phyloP scores from a whole-genome alignment of 2,888 invertebrate genomes.

The Drosophila stalkeri region DNA sequence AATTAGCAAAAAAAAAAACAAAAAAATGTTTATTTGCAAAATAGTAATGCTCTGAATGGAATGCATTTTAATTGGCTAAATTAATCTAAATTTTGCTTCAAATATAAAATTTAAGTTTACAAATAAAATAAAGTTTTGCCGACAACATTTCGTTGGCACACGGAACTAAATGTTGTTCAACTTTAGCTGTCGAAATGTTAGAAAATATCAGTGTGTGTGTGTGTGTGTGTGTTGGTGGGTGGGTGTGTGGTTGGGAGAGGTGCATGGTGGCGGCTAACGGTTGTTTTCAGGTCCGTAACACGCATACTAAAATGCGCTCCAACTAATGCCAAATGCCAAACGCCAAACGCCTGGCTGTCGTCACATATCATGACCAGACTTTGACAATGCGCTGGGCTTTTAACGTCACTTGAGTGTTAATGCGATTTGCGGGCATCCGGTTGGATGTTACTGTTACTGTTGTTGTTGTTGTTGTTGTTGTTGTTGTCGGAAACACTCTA shows the following conservation, averaged over 20 bases:
- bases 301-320: conserved; percentile 47
- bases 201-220: neutral
- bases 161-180: conserved; percentile 17
- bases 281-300: conserved; percentile 24
- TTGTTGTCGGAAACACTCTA: conserved; percentile 13
- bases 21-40: neutral
- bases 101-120: neutral
- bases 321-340: conserved; percentile 30
- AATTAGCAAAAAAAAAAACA: conserved; percentile 9
- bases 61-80: conserved; percentile 11
- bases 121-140: conserved; percentile 1
- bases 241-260: neutral
- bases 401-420: conserved; percentile 49
- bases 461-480: neutral
- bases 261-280: conserved; percentile 20
- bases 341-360: conserved; percentile 53
- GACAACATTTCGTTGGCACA: neutral
- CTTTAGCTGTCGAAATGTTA: conserved; percentile 27
- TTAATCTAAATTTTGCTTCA: conserved; percentile 1
- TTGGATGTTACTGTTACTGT: conserved; percentile 20
- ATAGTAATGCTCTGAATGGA: neutral
- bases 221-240: neutral
- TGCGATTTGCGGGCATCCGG: conserved; percentile 61
- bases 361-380: conserved; percentile 59
- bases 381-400: conserved; percentile 46